Conservation (phyloP, 2,888 invertebrate genomes). For the Ariolimax columbianus region DNA sequence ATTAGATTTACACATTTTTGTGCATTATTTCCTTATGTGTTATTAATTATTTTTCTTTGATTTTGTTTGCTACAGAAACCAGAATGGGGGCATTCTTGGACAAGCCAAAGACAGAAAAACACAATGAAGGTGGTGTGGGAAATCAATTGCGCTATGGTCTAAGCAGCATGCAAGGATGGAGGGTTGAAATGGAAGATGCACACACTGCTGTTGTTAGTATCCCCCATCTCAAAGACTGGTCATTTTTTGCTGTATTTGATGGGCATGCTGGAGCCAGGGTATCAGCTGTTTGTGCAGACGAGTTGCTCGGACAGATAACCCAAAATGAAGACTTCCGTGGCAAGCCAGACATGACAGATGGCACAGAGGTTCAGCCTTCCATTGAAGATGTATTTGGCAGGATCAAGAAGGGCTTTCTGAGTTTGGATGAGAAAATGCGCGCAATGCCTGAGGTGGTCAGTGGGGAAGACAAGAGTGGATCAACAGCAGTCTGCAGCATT, state of each 20-base stretch:
- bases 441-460: constrained; percentile 88
- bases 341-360: constrained; percentile 71
- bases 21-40: no score
- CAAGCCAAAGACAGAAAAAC: constrained; percentile 98
- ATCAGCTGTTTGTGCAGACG: constrained; percentile 89
- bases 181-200: constrained; percentile 95
- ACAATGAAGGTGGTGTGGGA: constrained; percentile 95
- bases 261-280: constrained; percentile 96
- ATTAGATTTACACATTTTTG: no score
- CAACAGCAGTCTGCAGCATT: constrained; percentile 98
- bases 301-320: constrained; percentile 86
- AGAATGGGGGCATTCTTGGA: constrained; percentile 98
- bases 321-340: constrained; percentile 91
- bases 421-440: constrained; percentile 87
- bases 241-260: constrained; percentile 99
- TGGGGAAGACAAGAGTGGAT: constrained; percentile 96
- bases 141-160: constrained; percentile 88
- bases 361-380: constrained; percentile 77
- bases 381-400: constrained; percentile 80
- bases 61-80: constrained; percentile 49
- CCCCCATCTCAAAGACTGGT: constrained; percentile 80
- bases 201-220: constrained; percentile 93
- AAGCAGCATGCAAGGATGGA: constrained; percentile 97
- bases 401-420: constrained; percentile 84
- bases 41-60: no score